phyloP scores from a whole-genome alignment of 2,113 vertebrate genomes.

The Ctenomys sociabilis region DNA sequence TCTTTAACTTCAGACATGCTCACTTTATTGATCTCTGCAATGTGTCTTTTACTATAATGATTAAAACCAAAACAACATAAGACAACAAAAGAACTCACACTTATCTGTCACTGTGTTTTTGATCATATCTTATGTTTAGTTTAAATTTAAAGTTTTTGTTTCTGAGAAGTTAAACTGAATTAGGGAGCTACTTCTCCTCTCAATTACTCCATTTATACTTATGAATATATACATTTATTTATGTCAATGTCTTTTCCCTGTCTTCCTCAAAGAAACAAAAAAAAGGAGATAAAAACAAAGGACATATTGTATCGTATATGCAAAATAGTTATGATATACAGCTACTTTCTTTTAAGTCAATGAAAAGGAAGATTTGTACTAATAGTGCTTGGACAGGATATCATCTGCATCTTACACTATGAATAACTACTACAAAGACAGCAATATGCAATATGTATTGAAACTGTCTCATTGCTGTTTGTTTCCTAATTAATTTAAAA shows the following conservation, averaged over 20 bases:
- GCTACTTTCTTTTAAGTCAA: too few relatives aligned
- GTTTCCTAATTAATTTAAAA: too few relatives aligned
- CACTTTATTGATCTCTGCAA: not conserved
- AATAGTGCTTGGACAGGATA: too few relatives aligned
- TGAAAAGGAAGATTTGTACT: too few relatives aligned
- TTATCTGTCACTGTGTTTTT: not conserved
- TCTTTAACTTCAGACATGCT: not conserved
- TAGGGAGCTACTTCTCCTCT: not conserved
- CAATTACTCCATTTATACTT: not conserved
- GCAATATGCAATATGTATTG: too few relatives aligned
- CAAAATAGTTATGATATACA: too few relatives aligned
- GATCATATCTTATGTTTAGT: not conserved
- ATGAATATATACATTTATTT: not conserved
- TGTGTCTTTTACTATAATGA: not conserved
- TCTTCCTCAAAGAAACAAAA: not conserved
- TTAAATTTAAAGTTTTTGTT: not conserved
- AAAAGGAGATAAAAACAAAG: too few relatives aligned
- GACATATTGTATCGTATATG: too few relatives aligned
- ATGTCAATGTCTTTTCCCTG: not conserved
- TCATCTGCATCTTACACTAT: too few relatives aligned
- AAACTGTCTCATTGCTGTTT: too few relatives aligned
- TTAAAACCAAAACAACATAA: not conserved
- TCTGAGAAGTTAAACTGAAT: not conserved
- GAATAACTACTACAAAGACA: too few relatives aligned
- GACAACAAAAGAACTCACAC: not conserved